Percentiles rank a stretch among this genome's conserved stretches.
Evolutionary conservation across 2,888 invertebrate genomes (phyloP).

Genomic region (Leucophenga maculata): DNA sequence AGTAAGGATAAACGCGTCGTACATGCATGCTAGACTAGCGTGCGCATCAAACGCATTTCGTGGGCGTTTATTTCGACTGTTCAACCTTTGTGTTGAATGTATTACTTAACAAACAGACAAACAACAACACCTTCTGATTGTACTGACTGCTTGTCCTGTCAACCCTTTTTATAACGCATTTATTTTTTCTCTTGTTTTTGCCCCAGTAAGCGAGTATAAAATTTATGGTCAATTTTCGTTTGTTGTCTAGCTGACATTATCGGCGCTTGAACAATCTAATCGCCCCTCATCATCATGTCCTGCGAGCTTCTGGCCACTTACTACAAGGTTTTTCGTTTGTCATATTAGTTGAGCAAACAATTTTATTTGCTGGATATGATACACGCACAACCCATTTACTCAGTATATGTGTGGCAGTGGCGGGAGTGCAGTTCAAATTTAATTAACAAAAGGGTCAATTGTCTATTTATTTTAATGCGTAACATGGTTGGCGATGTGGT

Average conservation of each 20-base stretch:
- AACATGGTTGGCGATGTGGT: background rate
- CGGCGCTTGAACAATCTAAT: slow-evolving; percentile 46
- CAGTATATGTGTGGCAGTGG: slow-evolving; percentile 41
- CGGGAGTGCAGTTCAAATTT: slow-evolving; percentile 48
- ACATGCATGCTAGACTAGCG: slow-evolving; percentile 48
- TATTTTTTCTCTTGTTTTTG: slow-evolving; percentile 28
- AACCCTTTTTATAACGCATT: slow-evolving; percentile 47
- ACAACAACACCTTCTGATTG: slow-evolving; percentile 11
- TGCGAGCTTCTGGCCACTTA: background rate
- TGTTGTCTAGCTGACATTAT: slow-evolving; percentile 50
- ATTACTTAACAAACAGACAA: slow-evolving; percentile 26
- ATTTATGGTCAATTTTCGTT: slow-evolving; percentile 56
- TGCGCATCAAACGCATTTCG: slow-evolving; percentile 24
- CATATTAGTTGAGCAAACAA: slow-evolving; percentile 57
- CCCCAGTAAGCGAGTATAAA: slow-evolving; percentile 40
- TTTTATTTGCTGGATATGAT: slow-evolving; percentile 55
- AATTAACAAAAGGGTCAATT: slow-evolving; percentile 67
- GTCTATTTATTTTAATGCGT: slow-evolving; percentile 40
- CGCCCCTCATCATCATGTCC: slow-evolving; percentile 11
- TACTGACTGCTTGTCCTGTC: slow-evolving; percentile 39
- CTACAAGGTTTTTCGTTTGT: slow-evolving; percentile 27
- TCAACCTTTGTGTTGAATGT: slow-evolving; percentile 31
- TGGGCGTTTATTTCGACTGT: slow-evolving; percentile 1
- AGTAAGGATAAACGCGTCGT: slow-evolving; percentile 48
- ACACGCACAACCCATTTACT: slow-evolving; percentile 22